Percentiles rank a stretch among this genome's conserved stretches.
These are phyloP conservation scores for Mellivora capensis DNA, from an alignment of 2,113 vertebrate species.

Conservation along the genomic window DNA sequence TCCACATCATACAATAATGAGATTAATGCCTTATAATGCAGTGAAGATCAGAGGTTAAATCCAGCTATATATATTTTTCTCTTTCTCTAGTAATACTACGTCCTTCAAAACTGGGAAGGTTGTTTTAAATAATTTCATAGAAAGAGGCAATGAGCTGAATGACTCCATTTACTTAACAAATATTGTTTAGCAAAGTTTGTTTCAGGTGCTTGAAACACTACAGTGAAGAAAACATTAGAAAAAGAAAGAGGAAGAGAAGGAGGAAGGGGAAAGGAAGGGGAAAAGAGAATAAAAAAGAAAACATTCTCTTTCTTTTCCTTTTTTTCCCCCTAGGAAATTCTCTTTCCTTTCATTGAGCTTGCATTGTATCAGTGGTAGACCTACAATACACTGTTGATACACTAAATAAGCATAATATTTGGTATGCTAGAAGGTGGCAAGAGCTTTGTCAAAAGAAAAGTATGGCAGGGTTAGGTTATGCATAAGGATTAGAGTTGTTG, in stretches of 20 bases:
- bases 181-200: not conserved
- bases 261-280: not conserved
- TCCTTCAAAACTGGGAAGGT: not conserved
- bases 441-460: not conserved
- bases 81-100: not conserved
- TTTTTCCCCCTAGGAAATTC: not conserved
- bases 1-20: not conserved
- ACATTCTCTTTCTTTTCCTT: not conserved
- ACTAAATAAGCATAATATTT: not conserved
- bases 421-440: not conserved
- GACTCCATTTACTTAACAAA: not conserved
- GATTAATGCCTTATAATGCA: not conserved
- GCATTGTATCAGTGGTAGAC: not conserved
- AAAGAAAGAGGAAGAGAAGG: not conserved
- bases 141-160: not conserved
- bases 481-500: not conserved
- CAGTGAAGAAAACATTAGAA: not conserved
- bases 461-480: not conserved
- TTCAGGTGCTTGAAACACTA: not conserved
- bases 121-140: not conserved
- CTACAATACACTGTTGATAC: not conserved
- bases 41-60: not conserved
- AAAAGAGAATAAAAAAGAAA: not conserved
- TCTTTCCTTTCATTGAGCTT: not conserved
- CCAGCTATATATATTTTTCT: not conserved